A percentile compares a stretch with the other conserved stretches of the same genome.
Evolutionary conservation across 2,888 invertebrate genomes (phyloP).

Genomic region (Pammene aurita): DNA sequence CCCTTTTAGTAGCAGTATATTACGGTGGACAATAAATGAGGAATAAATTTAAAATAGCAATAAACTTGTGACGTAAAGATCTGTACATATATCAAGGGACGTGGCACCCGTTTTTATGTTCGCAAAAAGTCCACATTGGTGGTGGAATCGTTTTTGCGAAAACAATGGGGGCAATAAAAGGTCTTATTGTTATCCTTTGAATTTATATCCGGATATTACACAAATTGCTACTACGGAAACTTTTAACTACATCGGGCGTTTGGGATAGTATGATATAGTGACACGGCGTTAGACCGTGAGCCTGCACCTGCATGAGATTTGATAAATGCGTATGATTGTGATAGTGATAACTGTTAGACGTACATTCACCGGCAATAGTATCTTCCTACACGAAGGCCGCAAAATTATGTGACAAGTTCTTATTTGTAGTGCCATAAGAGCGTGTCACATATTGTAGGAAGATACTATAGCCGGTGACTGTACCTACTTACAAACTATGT

Average conservation of each 20-base stretch:
- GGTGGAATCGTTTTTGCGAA: constrained; percentile 78
- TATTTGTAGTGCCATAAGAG: no score
- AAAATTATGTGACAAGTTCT: no score
- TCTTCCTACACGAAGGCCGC: no score
- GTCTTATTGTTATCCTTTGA: constrained; percentile 82
- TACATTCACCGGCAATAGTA: no score
- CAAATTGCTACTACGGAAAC: constrained; percentile 76
- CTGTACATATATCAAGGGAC: constrained; percentile 72
- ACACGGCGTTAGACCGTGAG: constrained; percentile 52
- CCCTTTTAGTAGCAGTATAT: constrained; percentile 16
- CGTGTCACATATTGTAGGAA: no score
- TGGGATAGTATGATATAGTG: constrained; percentile 60
- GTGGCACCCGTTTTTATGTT: constrained; percentile 74
- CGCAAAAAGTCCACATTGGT: constrained; percentile 70
- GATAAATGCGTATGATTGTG: neutral
- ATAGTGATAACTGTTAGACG: no score
- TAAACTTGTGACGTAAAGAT: constrained; percentile 64
- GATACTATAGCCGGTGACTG: no score
- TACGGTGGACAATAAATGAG: constrained; percentile 48
- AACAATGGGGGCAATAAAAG: constrained; percentile 80
- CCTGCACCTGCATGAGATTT: no score
- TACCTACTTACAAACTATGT: no score
- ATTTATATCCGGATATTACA: constrained; percentile 82
- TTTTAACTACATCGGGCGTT: constrained; percentile 68
- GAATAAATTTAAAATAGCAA: constrained; percentile 57